A percentile compares a stretch with the other conserved stretches of the same genome.
Conservation (phyloP, 2,797 vertebrate genomes). For the Peromyscus melanophrys region DNA sequence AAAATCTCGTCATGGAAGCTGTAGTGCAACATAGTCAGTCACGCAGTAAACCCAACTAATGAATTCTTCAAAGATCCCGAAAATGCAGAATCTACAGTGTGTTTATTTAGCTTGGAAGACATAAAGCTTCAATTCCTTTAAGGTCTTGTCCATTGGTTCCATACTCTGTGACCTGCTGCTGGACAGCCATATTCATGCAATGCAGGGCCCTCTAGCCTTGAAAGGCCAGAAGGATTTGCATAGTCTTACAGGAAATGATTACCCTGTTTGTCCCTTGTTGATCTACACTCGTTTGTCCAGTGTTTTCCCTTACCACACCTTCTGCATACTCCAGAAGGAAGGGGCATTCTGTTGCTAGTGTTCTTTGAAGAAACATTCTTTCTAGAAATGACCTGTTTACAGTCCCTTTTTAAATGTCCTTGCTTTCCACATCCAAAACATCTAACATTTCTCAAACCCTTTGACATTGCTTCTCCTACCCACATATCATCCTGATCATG, state of each 20-base stretch:
- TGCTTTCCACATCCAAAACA: too few species aligned
- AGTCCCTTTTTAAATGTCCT: too few species aligned
- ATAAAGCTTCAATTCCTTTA: background rate
- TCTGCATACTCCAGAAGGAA: too few species aligned
- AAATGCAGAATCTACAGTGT: background rate
- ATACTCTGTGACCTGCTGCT: background rate
- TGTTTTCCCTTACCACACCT: too few species aligned
- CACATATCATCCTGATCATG: too few species aligned
- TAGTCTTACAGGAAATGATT: background rate
- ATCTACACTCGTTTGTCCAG: too few species aligned
- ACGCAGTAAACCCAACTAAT: background rate
- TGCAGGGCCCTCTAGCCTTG: background rate
- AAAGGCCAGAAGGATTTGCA: background rate
- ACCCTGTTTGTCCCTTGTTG: too few species aligned
- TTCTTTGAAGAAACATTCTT: too few species aligned
- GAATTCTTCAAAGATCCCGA: background rate
- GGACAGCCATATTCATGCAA: background rate
- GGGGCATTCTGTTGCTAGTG: too few species aligned
- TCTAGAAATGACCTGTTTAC: too few species aligned
- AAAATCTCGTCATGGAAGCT: background rate
- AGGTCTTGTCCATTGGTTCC: background rate
- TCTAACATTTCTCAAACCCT: too few species aligned
- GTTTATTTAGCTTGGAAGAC: background rate
- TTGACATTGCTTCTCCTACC: too few species aligned
- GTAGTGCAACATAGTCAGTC: background rate